Conservation (phyloP, 2,113 vertebrate genomes). For the Rissa tridactyla region DNA sequence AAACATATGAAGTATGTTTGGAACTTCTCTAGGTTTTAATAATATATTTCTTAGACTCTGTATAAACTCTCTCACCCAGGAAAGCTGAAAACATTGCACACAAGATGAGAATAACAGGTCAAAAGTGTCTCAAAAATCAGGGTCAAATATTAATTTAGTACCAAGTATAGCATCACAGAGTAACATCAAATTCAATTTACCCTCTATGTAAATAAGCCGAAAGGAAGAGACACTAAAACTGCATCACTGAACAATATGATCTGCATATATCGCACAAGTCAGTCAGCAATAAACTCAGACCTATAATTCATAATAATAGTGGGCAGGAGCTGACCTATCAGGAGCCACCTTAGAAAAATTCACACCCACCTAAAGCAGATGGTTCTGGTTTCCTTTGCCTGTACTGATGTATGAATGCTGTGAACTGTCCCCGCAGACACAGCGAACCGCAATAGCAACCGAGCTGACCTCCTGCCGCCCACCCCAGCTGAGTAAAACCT, state of each 20-base stretch:
- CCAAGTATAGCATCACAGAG: not conserved
- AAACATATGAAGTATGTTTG: not conserved
- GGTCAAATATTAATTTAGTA: not conserved
- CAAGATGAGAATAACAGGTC: not conserved
- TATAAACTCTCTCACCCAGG: not conserved
- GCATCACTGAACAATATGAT: not conserved
- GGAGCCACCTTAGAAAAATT: not conserved
- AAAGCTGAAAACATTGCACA: not conserved
- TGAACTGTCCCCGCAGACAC: not conserved
- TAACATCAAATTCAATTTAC: not conserved
- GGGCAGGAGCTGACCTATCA: not conserved
- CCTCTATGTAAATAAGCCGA: not conserved
- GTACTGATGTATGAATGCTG: fast-evolving
- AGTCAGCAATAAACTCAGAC: not conserved
- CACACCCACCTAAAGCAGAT: not conserved
- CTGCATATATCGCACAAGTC: not conserved
- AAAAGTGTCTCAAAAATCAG: not conserved
- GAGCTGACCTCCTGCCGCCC: not conserved
- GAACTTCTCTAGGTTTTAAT: not conserved
- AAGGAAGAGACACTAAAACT: not conserved
- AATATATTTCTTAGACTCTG: not conserved
- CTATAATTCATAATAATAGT: not conserved
- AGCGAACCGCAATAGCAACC: not conserved
- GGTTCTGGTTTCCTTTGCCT: fast-evolving
- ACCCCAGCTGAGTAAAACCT: not conserved